These are phyloP conservation scores for Auanema freiburgensis DNA, from an alignment of 2,888 invertebrate genomes.

Conservation along the genomic window DNA sequence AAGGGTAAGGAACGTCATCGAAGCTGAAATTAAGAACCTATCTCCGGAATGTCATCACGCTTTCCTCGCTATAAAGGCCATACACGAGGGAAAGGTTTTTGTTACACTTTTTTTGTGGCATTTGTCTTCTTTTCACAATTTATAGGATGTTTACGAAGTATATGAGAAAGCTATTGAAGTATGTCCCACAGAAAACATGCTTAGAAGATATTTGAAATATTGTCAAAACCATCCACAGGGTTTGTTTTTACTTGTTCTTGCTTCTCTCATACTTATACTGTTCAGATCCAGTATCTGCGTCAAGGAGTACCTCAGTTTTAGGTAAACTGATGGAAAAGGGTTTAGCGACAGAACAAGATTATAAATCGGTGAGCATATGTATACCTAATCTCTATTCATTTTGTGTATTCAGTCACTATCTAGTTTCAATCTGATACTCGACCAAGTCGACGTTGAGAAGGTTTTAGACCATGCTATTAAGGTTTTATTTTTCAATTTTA, in stretches of 20 bases:
- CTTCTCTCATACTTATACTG: not conserved
- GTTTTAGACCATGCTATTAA: not conserved
- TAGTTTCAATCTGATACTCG: not conserved
- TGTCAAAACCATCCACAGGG: not conserved
- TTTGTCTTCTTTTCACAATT: slow-evolving; percentile 8
- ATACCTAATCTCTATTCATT: not conserved
- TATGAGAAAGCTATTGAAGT: slow-evolving; percentile 12
- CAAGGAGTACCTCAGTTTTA: slow-evolving; percentile 3
- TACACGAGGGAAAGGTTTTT: slow-evolving; percentile 4
- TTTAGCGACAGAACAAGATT: slow-evolving; percentile 15
- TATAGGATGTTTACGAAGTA: slow-evolving; percentile 14
- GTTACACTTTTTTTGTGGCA: too few species aligned
- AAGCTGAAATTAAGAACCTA: slow-evolving; percentile 5
- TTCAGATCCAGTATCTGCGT: slow-evolving; percentile 11
- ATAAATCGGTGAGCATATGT: slow-evolving; percentile 6
- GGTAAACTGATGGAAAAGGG: slow-evolving; percentile 15
- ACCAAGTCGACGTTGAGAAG: not conserved
- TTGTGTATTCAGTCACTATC: not conserved
- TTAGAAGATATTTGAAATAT: slow-evolving; percentile 8
- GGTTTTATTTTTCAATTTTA: slow-evolving; percentile 1
- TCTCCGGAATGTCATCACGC: slow-evolving; percentile 15
- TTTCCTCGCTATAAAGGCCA: slow-evolving; percentile 7
- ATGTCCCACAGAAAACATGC: slow-evolving; percentile 15
- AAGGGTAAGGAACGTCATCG: not conserved
- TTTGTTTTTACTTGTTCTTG: slow-evolving; percentile 1